Conservation (phyloP, 1,140 invertebrate species). For the Anoplophora glabripennis region DNA sequence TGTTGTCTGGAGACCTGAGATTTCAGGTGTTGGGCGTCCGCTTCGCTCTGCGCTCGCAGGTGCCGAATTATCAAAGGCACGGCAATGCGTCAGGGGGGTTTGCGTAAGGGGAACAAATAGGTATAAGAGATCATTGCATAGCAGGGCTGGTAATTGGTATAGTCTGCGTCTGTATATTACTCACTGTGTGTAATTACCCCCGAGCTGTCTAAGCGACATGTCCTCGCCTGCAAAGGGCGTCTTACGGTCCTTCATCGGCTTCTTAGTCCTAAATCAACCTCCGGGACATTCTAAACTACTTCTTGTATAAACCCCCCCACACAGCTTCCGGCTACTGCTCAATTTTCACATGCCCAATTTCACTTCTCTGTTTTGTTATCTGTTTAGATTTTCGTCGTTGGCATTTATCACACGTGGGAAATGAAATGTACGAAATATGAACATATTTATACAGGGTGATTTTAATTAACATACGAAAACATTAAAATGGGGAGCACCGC, state of each 20-base stretch:
- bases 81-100: constrained; percentile 32
- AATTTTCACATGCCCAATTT: constrained; percentile 17
- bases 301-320: constrained; percentile 3
- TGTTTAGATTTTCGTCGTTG: constrained; percentile 11
- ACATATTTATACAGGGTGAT: too few relatives aligned
- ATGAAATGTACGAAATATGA: too few relatives aligned
- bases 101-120: constrained; percentile 11
- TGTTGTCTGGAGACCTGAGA: too few relatives aligned
- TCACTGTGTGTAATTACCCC: constrained; percentile 49
- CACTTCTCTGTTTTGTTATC: constrained; percentile 11
- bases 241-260: constrained; percentile 29
- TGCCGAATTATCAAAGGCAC: constrained; percentile 10
- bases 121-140: constrained; percentile 18
- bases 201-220: constrained; percentile 45
- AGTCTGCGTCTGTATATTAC: constrained; percentile 41
- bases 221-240: constrained; percentile 45
- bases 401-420: too few relatives aligned
- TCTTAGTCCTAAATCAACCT: constrained; percentile 29
- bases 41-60: not conserved
- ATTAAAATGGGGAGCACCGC: too few relatives aligned
- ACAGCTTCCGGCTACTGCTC: constrained; percentile 1
- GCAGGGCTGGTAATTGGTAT: constrained; percentile 40
- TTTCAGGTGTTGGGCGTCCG: not conserved
- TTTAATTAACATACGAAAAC: too few relatives aligned
- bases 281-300: constrained; percentile 29